Percentiles rank a stretch among this genome's conserved stretches.
Evolutionary conservation across 1,140 invertebrate species (phyloP).

Genomic region (Harlomillsia oculata): DNA sequence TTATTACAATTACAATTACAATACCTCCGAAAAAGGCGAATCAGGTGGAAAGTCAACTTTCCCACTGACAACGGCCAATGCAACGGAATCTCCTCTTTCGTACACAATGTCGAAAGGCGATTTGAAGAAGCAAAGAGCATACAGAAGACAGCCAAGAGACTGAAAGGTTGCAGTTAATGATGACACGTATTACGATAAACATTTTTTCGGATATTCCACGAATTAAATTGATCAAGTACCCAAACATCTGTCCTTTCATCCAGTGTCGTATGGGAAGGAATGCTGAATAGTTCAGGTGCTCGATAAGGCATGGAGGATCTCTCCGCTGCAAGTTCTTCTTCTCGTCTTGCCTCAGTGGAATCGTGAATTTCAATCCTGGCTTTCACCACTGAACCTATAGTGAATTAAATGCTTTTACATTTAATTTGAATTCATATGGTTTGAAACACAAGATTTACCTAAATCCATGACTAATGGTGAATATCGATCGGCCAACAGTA

Average conservation of each 20-base stretch:
- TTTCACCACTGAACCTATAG: slow-evolving; percentile 59
- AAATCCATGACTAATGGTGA: slow-evolving; percentile 74
- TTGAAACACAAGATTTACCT: slow-evolving; percentile 42
- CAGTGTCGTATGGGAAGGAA: slow-evolving; percentile 66
- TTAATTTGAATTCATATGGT: background rate
- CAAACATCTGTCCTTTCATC: slow-evolving; percentile 81
- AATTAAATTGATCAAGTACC: too few species aligned
- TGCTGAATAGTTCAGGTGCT: slow-evolving; percentile 78
- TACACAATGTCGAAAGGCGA: slow-evolving; percentile 77
- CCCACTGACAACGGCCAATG: slow-evolving; percentile 70
- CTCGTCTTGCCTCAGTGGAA: slow-evolving; percentile 56
- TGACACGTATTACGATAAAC: slow-evolving; percentile 21
- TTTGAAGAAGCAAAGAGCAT: slow-evolving; percentile 74
- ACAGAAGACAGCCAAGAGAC: slow-evolving; percentile 76
- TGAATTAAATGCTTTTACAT: background rate
- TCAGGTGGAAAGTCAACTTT: slow-evolving; percentile 62
- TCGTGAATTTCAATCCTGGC: slow-evolving; percentile 65
- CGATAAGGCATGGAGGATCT: slow-evolving; percentile 77
- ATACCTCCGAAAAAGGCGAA: slow-evolving; percentile 51
- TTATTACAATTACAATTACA: too few species aligned
- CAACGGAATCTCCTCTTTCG: slow-evolving; percentile 76
- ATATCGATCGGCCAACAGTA: slow-evolving; percentile 61
- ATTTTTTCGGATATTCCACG: background rate
- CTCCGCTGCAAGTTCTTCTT: slow-evolving; percentile 74
- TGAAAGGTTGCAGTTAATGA: slow-evolving; percentile 49